phyloP scores from a whole-genome alignment of 2,797 vertebrate genomes.

The Lagodon rhomboides region DNA sequence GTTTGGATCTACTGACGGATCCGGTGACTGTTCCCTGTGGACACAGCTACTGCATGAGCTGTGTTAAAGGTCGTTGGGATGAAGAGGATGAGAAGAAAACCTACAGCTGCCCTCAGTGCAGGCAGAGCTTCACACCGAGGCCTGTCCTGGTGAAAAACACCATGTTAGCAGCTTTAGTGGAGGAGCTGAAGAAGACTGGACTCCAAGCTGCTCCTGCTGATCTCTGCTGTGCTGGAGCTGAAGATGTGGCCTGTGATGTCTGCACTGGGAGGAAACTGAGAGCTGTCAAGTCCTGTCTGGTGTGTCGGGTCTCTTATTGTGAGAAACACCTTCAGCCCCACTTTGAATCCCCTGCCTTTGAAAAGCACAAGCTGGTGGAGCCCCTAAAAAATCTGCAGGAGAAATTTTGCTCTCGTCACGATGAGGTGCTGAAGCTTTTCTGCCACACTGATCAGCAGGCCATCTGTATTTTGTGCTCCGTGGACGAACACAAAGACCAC shows the following conservation, averaged over 20 bases:
- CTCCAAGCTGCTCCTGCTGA: conserved; percentile 6
- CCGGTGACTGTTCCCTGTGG: conserved; percentile 22
- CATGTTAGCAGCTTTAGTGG: conserved; percentile 21
- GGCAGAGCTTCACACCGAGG: conserved; percentile 9
- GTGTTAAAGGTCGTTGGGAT: conserved; percentile 15
- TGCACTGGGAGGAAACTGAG: conserved; percentile 21
- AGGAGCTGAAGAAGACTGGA: background rate
- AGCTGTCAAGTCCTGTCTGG: conserved; percentile 40
- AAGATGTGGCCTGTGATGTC: conserved; percentile 31
- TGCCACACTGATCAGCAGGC: conserved; percentile 20
- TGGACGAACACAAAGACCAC: conserved; percentile 43
- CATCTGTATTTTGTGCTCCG: conserved; percentile 4
- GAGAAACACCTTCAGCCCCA: conserved; percentile 36
- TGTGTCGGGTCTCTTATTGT: conserved; percentile 33
- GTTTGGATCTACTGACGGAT: conserved; percentile 29
- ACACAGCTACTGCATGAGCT: conserved; percentile 26
- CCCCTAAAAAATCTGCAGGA: conserved; percentile 15
- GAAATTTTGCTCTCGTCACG: conserved; percentile 11
- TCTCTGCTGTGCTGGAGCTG: background rate
- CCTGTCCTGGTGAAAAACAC: conserved; percentile 17
- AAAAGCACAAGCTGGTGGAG: conserved; percentile 30
- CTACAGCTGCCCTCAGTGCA: conserved; percentile 28
- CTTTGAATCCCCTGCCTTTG: conserved; percentile 25
- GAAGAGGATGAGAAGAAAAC: background rate
- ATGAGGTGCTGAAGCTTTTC: conserved; percentile 41